Base-by-base conservation (phyloP, 2,888 invertebrate genomes). In the Leptothorax acervorum region DNA sequence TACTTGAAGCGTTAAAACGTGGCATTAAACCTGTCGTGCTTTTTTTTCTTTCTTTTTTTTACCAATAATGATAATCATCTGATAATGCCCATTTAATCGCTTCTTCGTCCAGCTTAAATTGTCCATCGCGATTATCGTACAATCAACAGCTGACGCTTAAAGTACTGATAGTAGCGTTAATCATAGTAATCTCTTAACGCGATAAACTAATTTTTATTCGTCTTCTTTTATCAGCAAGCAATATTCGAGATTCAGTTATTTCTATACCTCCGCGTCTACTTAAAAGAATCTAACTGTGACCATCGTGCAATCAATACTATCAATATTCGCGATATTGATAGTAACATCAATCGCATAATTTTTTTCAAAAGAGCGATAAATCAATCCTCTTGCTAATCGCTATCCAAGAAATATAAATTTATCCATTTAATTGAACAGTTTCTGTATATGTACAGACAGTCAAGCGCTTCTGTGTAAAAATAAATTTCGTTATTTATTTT, bases 121-220 rank as follows among this genome's bases (percentile, higher is more conserved):
- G 48, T 42, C 39, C 18, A 11, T 8, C 3, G 42, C n/a, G n/a
- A 53, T n/a, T 23, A 53, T 45, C 55, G 9, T 68, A 18, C 35
- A 15, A 48, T 68, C 76, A 23, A 57, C 45, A 45, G 9, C 9
- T 2, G 31, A 70, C 45, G 28, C 15, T 31, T 42, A 15, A 45
- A 70, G 15, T 45, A 8, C 15, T 60, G 28, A n/a, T 28, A 28
- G 9, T n/a, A 0, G 18, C 15, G n/a, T 78, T 55, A 66, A 68
- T 42, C 76, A 31, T 66, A 66, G 2, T 15, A 42, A 71, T 71
- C 42, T 70, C 12, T 23, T 45, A n/a, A 76, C 23, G 18, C 51
- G 28, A 45, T 70, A 45, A 76, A 39, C 15, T 23, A 63, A 66
- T 18, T 68, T 66, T 78, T 28, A 8, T n/a, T 23, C 9, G 35